A percentile compares a stretch with the other conserved stretches of the same genome.
These are phyloP conservation scores for Drosophila eohydei DNA, from an alignment of 2,888 invertebrate species.

Conservation along the genomic window DNA sequence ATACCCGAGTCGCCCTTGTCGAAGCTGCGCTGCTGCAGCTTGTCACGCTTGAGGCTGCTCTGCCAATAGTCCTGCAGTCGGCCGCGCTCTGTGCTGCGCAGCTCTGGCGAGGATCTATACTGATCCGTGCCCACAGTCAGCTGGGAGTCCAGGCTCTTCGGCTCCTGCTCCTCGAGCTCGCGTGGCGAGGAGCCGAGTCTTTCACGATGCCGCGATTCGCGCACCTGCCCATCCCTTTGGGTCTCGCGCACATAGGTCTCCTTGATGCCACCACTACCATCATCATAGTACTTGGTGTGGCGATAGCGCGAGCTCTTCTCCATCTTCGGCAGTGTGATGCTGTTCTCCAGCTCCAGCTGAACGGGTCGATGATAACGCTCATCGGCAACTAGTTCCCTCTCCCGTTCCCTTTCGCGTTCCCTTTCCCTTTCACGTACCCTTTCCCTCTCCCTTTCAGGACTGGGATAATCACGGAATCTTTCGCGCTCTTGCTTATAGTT, in stretches of 20 bases:
- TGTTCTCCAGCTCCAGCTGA: conserved; percentile 66
- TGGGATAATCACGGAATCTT: conserved; percentile 39
- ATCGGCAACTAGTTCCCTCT: conserved; percentile 37
- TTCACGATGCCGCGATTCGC: conserved; percentile 85
- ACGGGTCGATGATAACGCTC: conserved; percentile 66
- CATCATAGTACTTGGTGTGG: conserved; percentile 83
- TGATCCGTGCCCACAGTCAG: conserved; percentile 85
- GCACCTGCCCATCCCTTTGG: conserved; percentile 83
- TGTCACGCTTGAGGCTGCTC: conserved; percentile 86
- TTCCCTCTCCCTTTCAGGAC: conserved; percentile 36
- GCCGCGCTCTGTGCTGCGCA: conserved; percentile 83
- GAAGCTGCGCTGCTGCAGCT: conserved; percentile 84
- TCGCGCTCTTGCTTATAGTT: conserved; percentile 71
- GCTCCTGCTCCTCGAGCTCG: conserved; percentile 85
- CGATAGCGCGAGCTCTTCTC: conserved; percentile 83
- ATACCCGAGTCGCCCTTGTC: conserved; percentile 91
- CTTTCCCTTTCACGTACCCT: not conserved
- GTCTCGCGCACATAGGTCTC: conserved; percentile 85
- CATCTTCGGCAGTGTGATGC: conserved; percentile 54
- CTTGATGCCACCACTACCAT: conserved; percentile 86
- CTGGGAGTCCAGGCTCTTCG: conserved; percentile 89
- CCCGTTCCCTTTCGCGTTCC: not conserved
- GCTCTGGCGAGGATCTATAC: conserved; percentile 87
- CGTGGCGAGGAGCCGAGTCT: conserved; percentile 76
- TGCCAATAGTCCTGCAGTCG: conserved; percentile 87